These are phyloP conservation scores for Trialeurodes vaporariorum DNA, from an alignment of 1,140 invertebrate species.

Conservation along the genomic window DNA sequence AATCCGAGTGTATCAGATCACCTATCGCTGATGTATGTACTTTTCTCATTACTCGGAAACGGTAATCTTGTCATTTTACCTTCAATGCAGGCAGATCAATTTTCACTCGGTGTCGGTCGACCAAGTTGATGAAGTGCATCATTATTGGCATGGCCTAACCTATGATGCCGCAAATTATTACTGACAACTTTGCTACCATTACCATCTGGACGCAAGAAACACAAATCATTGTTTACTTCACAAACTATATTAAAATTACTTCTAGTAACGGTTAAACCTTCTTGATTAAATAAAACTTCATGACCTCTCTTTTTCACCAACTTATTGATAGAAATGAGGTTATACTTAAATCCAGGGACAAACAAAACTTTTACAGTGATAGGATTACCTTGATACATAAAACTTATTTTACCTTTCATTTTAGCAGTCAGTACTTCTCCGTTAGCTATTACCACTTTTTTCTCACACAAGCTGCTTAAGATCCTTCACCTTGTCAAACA, in stretches of 20 bases:
- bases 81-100: conserved; percentile 10
- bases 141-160: neutral
- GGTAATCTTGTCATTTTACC: conserved; percentile 11
- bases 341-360: neutral
- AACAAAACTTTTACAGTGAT: neutral
- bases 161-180: neutral
- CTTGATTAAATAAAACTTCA: neutral
- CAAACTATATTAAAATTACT: neutral
- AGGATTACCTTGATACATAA: neutral
- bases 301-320: neutral
- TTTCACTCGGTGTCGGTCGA: neutral
- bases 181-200: neutral
- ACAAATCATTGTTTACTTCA: neutral
- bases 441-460: neutral
- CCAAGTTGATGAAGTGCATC: neutral
- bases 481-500: neutral
- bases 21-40: conserved; percentile 5
- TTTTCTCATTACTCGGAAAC: conserved; percentile 7
- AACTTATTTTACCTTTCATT: neutral
- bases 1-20: conserved; percentile 12
- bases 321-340: neutral
- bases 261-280: neutral
- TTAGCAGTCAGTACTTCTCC: neutral
- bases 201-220: no score
- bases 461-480: neutral